Conservation (phyloP, 2,888 invertebrate species). For the Catotricha subobsoleta region DNA sequence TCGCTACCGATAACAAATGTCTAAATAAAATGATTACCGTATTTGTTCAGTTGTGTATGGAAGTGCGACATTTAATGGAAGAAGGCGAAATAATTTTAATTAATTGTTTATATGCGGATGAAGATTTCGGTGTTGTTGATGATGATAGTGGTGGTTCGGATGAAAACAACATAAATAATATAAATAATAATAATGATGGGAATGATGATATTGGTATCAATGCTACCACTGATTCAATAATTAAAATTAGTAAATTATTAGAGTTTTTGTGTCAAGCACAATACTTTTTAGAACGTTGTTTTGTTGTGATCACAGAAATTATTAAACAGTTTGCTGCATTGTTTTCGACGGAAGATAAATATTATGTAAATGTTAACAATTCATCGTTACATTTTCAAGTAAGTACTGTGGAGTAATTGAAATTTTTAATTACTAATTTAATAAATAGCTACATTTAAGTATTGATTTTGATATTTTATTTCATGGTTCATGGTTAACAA, state of each 20-base stretch:
- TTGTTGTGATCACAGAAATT: conserved; percentile 51
- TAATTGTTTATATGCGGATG: conserved; percentile 18
- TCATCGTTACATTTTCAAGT: conserved; percentile 18
- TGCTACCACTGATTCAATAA: not conserved
- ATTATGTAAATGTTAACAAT: conserved; percentile 20
- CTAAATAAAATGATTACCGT: conserved; percentile 64
- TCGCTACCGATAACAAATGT: conserved; percentile 66
- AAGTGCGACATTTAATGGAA: conserved; percentile 52
- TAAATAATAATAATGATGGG: not conserved
- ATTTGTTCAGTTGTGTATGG: conserved; percentile 50
- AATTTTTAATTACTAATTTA: no score
- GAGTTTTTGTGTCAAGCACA: conserved; percentile 44
- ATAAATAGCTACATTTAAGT: no score
- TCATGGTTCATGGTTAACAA: no score
- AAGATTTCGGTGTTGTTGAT: conserved; percentile 13
- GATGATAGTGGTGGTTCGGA: not conserved
- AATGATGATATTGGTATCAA: not conserved
- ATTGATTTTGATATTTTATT: no score
- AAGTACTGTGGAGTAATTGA: conserved; percentile 12
- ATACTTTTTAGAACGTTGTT: conserved; percentile 49
- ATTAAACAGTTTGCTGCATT: conserved; percentile 59
- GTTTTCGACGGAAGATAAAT: conserved; percentile 31
- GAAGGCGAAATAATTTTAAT: conserved; percentile 37
- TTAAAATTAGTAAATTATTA: conserved; percentile 34
- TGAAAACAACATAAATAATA: not conserved